Evolutionary conservation across 1,140 invertebrate species (phyloP), one percentile per base, ranked within the genome.

Genomic region (Vanessa tameamea): DNA sequence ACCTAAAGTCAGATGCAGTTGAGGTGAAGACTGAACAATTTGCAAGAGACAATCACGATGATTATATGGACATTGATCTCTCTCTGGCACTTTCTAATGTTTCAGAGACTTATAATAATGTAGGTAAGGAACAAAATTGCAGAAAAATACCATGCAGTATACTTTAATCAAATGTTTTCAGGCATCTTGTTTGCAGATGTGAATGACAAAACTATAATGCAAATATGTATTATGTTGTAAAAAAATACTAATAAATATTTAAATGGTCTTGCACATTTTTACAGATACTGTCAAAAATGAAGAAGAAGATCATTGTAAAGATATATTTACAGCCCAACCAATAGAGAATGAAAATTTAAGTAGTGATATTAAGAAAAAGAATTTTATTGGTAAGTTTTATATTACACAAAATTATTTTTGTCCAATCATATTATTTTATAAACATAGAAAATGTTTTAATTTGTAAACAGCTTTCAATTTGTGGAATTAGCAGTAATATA

Each of bases 51-150:
- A 78, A 79, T 57, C 57, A 70, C 48, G 79, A 86, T 57, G 75
- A 82, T 23, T 83, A 74, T 23, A 57, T 78, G 47, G 79, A 81
- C 37, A 65, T 76, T 7, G 79, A 81, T 15, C 73, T 76, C 37
- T 68, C 65, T 4, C 13, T 77, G n/a, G 65, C 69, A 5, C 61
- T 76, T 23, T 23, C 59, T 16, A 72, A 69, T 69, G 75, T 57
- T 6, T 37, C 57, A 31, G 68, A 73, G 31, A 55, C 47, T 6
- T 79, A 61, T 64, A 53, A 47, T 72, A 65, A 76, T 72, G 69
- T 66, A 20, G 76, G 72, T 77, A 67, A 67, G 72, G 69, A 51
- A 53, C 4, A 20, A 59, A 31, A 15, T n/a, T 50, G 26, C 26
- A 31, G 26, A 31, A 50, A 5, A 50, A 1, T 50, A 43, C 7